Percentiles rank a stretch among this genome's conserved stretches.
Evolutionary conservation across 2,797 vertebrate species (phyloP).

Genomic region (Geotrypetes seraphini): DNA sequence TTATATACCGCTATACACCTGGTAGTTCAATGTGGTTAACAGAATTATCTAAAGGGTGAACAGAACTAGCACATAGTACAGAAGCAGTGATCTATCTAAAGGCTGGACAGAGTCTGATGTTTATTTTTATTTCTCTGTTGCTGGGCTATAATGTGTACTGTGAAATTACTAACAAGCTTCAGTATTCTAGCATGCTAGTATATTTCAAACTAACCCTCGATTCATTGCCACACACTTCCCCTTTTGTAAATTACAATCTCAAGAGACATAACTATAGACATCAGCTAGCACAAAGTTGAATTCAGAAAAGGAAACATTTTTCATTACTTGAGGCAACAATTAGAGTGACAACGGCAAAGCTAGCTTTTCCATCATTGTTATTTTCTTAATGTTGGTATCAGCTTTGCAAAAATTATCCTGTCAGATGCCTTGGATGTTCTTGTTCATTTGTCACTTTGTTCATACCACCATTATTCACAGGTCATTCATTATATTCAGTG

Average conservation of each 20-base stretch:
- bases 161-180: slow-evolving; percentile 3
- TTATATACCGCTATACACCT: too few relatives aligned
- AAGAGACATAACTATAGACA: background rate
- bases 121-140: too few relatives aligned
- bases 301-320: slow-evolving; percentile 25
- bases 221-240: background rate
- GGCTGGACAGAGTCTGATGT: too few relatives aligned
- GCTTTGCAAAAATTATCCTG: slow-evolving; percentile 42
- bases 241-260: slow-evolving; percentile 5
- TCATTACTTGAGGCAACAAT: slow-evolving; percentile 38
- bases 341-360: slow-evolving; percentile 42
- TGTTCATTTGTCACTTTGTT: slow-evolving; percentile 39
- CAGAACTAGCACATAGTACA: too few relatives aligned
- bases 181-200: slow-evolving; percentile 1
- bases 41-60: too few relatives aligned
- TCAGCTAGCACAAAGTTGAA: slow-evolving; percentile 20
- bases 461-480: slow-evolving; percentile 14
- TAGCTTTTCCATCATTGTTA: slow-evolving; percentile 36
- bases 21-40: too few relatives aligned
- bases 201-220: too few relatives aligned
- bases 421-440: slow-evolving; percentile 42
- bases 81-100: too few relatives aligned
- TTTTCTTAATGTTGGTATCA: slow-evolving; percentile 43
- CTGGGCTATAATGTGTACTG: too few relatives aligned
- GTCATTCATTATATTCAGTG: slow-evolving; percentile 25